Evolutionary conservation across 2,113 vertebrate species (phyloP).

Genomic region (Cyanoderma ruficeps): DNA sequence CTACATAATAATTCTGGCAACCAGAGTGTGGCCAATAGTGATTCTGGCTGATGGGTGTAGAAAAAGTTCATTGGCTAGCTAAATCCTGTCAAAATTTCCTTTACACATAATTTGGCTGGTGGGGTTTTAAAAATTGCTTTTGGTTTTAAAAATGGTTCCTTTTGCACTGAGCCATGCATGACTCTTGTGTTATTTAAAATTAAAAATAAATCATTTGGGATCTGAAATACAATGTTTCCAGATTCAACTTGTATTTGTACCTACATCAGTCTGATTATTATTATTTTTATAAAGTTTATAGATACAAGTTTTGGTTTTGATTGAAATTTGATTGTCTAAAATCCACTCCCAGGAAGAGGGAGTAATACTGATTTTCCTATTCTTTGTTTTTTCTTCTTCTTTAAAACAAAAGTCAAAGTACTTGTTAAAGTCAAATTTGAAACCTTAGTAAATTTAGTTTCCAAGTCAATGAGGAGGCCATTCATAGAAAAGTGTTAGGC

Average conservation of each 20-base stretch:
- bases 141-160: not conserved
- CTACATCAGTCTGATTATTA: not conserved
- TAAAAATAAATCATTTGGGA: not conserved
- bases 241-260: not conserved
- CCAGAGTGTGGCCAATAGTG: not conserved
- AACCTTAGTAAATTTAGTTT: not conserved
- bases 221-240: not conserved
- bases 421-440: not conserved
- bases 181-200: not conserved
- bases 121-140: conserved; percentile 19
- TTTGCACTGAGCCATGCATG: not conserved
- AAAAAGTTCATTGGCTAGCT: not conserved
- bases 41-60: not conserved
- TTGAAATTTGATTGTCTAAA: not conserved
- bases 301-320: not conserved
- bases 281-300: not conserved
- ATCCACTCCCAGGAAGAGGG: not conserved
- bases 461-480: not conserved
- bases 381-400: not conserved
- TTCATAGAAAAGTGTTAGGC: not conserved
- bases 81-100: conserved; percentile 36
- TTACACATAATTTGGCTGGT: conserved; percentile 1
- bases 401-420: not conserved
- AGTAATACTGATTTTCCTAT: not conserved
- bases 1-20: not conserved